Conservation (phyloP, 2,797 vertebrate species). For the Diplodus sargus region DNA sequence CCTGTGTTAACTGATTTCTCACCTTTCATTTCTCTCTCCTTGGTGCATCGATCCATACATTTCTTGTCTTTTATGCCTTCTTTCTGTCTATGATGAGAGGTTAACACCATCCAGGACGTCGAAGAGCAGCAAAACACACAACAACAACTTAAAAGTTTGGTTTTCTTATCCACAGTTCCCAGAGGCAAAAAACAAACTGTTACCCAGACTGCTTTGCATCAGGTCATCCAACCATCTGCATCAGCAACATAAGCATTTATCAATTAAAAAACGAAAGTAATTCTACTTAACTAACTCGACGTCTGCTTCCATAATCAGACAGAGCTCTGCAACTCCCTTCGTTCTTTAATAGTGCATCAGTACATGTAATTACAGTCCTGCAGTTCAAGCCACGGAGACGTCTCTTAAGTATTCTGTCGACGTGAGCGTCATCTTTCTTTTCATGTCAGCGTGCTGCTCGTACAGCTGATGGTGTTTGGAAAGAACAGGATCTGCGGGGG, state of each 20-base stretch:
- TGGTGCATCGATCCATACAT: not conserved
- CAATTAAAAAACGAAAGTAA: not conserved
- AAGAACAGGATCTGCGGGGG: not conserved
- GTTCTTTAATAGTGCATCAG: conserved; percentile 12
- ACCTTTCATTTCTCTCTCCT: conserved; percentile 11
- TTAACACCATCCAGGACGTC: not conserved
- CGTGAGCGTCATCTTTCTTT: conserved; percentile 10
- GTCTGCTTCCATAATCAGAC: not conserved
- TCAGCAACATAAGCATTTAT: not conserved
- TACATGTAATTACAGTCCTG: not conserved
- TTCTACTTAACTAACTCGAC: not conserved
- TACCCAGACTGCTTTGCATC: not conserved
- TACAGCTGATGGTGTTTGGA: conserved; percentile 22
- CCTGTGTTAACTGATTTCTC: conserved; percentile 13
- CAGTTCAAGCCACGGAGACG: not conserved
- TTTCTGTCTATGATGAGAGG: not conserved
- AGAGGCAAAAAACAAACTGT: not conserved
- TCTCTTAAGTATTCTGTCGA: conserved; percentile 5
- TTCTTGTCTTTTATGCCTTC: not conserved
- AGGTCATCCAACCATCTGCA: not conserved
- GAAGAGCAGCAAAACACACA: not conserved
- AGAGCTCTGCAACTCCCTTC: not conserved
- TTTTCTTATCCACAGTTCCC: not conserved
- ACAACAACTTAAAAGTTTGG: not conserved
- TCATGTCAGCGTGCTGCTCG: not conserved